phyloP scores from a whole-genome alignment of 2,113 vertebrate genomes.

The Silurus asotus region DNA sequence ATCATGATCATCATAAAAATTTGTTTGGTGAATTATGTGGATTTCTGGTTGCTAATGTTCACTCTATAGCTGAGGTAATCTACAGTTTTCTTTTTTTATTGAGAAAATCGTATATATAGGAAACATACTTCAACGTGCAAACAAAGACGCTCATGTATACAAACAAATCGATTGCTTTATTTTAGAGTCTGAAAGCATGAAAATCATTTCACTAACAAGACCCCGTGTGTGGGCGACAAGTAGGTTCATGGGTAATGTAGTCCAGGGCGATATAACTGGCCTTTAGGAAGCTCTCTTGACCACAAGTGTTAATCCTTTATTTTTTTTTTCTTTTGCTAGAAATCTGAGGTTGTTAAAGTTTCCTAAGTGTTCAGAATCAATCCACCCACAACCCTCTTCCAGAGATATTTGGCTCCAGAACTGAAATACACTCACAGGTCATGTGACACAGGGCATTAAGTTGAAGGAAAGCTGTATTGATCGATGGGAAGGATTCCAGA shows the following conservation, averaged over 20 bases:
- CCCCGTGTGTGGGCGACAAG: conserved; percentile 18
- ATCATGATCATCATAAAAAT: neutral
- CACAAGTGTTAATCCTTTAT: conserved; percentile 31
- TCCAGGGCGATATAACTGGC: conserved; percentile 18
- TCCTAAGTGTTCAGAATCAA: conserved; percentile 24
- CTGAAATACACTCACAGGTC: conserved; percentile 39
- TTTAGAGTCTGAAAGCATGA: neutral
- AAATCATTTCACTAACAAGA: neutral
- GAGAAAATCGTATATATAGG: neutral
- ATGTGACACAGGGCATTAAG: conserved; percentile 44
- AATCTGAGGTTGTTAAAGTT: conserved; percentile 22
- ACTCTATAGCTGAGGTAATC: neutral
- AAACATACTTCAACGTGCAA: too few species aligned
- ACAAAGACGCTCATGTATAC: too few species aligned
- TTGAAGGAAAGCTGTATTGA: conserved; percentile 55
- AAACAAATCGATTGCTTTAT: too few species aligned
- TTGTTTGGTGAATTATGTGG: neutral
- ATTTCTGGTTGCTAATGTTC: neutral
- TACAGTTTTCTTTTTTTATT: neutral
- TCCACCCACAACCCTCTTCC: conserved; percentile 36
- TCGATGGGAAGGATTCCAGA: conserved; percentile 51
- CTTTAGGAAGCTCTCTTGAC: conserved; percentile 26
- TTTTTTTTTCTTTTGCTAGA: conserved; percentile 4
- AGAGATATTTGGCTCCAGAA: conserved; percentile 33
- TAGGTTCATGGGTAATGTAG: conserved; percentile 27